Conservation (phyloP, 2,797 vertebrate genomes). For the Acridotheres tristis region DNA sequence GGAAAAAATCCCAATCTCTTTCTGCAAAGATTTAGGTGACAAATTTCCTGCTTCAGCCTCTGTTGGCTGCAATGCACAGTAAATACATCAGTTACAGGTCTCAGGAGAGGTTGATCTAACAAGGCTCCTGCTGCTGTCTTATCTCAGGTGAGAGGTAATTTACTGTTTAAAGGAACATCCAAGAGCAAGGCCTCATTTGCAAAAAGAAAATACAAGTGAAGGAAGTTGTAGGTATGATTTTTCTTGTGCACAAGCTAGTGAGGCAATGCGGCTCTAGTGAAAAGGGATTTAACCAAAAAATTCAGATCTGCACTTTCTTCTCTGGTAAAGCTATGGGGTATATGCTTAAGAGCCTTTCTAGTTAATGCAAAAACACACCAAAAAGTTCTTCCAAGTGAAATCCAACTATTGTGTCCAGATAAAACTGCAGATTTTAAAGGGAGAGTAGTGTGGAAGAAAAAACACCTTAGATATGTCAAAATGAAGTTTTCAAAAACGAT, state of each 20-base stretch:
- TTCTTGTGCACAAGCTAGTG: not conserved
- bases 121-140: not conserved
- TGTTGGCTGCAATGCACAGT: not conserved
- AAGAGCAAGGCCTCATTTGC: not conserved
- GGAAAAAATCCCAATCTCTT: fast-evolving
- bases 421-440: not conserved
- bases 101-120: not conserved
- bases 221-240: not conserved
- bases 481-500: not conserved
- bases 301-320: not conserved
- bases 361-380: not conserved
- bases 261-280: fast-evolving
- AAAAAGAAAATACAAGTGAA: not conserved
- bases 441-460: not conserved
- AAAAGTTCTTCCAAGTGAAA: not conserved
- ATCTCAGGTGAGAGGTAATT: not conserved
- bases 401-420: not conserved
- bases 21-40: not conserved
- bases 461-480: not conserved
- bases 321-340: not conserved
- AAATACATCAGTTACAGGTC: not conserved
- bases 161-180: not conserved
- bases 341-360: not conserved
- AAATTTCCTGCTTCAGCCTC: not conserved
- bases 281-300: not conserved